A percentile compares a stretch with the other conserved stretches of the same genome.
These are phyloP conservation scores for Fragum whitleyi DNA, from an alignment of 2,888 invertebrate species.

Conservation along the genomic window DNA sequence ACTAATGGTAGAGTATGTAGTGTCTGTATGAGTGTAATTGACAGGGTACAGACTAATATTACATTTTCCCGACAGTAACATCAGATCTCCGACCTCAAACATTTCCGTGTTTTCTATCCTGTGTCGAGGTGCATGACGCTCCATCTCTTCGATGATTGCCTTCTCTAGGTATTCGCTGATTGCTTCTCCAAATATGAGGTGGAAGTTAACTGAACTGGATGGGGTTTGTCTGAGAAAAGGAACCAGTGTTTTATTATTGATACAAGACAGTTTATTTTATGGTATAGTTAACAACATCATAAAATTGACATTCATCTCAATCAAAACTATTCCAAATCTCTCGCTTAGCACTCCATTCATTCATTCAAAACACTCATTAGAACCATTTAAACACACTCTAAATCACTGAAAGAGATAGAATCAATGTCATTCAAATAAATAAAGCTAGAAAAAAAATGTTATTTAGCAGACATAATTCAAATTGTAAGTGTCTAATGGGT, in stretches of 20 bases:
- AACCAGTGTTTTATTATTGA: neutral
- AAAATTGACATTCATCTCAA: too few species aligned
- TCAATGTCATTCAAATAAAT: too few species aligned
- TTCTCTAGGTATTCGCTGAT: conserved; percentile 55
- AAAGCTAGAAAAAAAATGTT: too few species aligned
- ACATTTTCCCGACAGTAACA: conserved; percentile 65
- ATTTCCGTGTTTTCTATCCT: conserved; percentile 58
- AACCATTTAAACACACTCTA: too few species aligned
- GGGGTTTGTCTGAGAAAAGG: conserved; percentile 50
- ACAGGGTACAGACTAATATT: conserved; percentile 59
- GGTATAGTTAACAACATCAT: too few species aligned
- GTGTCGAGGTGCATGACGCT: conserved; percentile 58
- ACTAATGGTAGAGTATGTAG: conserved; percentile 47
- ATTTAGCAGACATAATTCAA: too few species aligned
- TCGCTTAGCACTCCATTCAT: too few species aligned
- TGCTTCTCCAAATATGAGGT: conserved; percentile 66
- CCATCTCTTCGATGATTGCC: conserved; percentile 59
- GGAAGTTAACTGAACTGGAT: conserved; percentile 64
- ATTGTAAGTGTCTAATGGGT: too few species aligned
- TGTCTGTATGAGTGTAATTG: conserved; percentile 63
- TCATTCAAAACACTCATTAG: too few species aligned
- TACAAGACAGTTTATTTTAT: neutral
- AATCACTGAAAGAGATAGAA: too few species aligned
- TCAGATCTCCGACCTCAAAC: conserved; percentile 66
- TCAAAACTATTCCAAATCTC: too few species aligned